Evolutionary conservation across 2,113 vertebrate species (phyloP).

Genomic region (Urocitellus parryii): DNA sequence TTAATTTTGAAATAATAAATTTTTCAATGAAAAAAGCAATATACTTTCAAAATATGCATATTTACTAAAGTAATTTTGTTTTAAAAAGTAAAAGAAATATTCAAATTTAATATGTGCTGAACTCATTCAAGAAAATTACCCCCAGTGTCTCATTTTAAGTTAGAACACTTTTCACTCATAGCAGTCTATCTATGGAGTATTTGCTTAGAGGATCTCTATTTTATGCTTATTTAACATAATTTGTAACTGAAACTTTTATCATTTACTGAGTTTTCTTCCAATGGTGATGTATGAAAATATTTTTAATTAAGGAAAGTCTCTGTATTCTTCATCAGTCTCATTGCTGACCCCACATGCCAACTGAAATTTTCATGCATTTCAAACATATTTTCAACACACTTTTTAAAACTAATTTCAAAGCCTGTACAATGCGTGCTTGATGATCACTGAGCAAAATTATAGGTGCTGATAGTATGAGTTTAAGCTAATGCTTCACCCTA

Average conservation of each 20-base stretch:
- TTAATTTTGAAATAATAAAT: not conserved
- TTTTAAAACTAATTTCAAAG: constrained; percentile 78
- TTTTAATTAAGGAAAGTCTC: constrained; percentile 63
- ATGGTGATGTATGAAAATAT: constrained; percentile 56
- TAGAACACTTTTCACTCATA: not conserved
- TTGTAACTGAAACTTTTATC: not conserved
- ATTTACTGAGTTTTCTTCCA: constrained; percentile 42
- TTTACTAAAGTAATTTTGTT: not conserved
- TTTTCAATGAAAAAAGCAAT: not conserved
- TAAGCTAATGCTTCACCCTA: constrained; percentile 76
- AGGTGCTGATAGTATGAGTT: constrained; percentile 67
- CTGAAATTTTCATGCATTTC: constrained; percentile 62
- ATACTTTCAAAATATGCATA: not conserved
- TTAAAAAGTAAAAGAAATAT: not conserved
- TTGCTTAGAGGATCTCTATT: not conserved
- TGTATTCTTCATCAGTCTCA: constrained; percentile 72
- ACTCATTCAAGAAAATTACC: not conserved
- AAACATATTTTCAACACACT: constrained; percentile 53
- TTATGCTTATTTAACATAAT: constrained; percentile 24
- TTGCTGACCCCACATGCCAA: constrained; percentile 3
- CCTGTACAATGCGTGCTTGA: constrained; percentile 63
- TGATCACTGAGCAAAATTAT: constrained; percentile 81
- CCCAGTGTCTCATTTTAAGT: not conserved
- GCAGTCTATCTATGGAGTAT: not conserved
- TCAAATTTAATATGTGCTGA: not conserved